Conservation (phyloP, 2,113 vertebrate species). For the Verasper variegatus region DNA sequence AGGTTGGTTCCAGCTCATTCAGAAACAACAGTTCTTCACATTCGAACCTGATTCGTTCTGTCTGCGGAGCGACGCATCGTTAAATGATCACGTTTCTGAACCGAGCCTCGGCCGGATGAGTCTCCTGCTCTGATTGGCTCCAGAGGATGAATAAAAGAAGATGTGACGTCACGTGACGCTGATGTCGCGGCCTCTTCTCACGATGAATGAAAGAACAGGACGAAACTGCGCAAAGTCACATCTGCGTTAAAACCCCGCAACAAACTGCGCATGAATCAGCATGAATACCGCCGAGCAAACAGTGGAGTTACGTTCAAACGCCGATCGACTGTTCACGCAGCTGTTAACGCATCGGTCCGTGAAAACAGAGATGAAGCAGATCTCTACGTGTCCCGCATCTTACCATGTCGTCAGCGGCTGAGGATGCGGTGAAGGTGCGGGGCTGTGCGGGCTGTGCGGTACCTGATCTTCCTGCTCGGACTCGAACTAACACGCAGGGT, state of each 20-base stretch:
- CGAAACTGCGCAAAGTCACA: not conserved
- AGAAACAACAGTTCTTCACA: no score
- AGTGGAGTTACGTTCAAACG: no score
- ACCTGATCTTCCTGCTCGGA: not conserved
- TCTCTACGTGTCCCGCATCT: constrained; percentile 5
- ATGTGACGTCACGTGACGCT: not conserved
- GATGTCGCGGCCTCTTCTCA: not conserved
- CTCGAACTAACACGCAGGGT: constrained; percentile 48
- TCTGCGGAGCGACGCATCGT: not conserved
- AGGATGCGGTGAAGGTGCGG: no score
- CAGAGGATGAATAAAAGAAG: not conserved
- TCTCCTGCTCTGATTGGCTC: not conserved
- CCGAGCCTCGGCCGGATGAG: not conserved
- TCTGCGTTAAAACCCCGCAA: no score
- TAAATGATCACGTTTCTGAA: not conserved
- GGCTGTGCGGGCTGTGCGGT: not conserved
- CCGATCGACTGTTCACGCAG: no score
- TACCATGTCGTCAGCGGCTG: constrained; percentile 67
- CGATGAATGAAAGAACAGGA: not conserved
- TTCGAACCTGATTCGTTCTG: no score
- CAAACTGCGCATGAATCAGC: no score
- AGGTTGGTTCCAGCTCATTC: no score
- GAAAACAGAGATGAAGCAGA: no score
- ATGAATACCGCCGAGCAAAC: no score
- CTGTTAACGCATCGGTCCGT: no score